These are phyloP conservation scores for Zosterops lateralis DNA, from an alignment of 2,113 vertebrate species.

Conservation along the genomic window DNA sequence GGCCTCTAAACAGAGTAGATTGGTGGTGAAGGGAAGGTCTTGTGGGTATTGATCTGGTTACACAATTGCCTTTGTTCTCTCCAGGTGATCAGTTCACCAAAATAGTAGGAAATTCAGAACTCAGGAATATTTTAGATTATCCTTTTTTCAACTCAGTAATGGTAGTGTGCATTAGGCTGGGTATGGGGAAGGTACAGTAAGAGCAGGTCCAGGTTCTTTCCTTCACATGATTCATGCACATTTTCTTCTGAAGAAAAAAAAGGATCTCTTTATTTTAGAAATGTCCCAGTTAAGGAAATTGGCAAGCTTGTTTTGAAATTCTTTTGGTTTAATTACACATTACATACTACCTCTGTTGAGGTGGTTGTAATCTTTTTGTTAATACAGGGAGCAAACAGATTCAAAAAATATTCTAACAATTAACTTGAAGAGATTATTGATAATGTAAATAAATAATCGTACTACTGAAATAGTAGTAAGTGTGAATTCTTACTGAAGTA, in stretches of 20 bases:
- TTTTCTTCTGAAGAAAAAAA: not conserved
- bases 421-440: not conserved
- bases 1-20: not conserved
- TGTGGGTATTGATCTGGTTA: not conserved
- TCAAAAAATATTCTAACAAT: not conserved
- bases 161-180: not conserved
- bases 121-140: not conserved
- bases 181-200: not conserved
- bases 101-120: not conserved
- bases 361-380: not conserved
- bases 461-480: not conserved
- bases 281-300: not conserved
- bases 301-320: not conserved
- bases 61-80: not conserved
- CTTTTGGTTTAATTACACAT: not conserved
- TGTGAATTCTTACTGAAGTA: not conserved
- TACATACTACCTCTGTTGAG: not conserved
- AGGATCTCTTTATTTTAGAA: not conserved
- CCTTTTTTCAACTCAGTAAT: not conserved
- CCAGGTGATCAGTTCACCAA: not conserved
- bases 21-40: not conserved
- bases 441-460: not conserved
- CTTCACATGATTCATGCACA: rapidly evolving
- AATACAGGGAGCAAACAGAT: not conserved
- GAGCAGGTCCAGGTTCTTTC: not conserved